Conservation (phyloP, 2,113 vertebrate species). For the Vanacampus margaritifer region DNA sequence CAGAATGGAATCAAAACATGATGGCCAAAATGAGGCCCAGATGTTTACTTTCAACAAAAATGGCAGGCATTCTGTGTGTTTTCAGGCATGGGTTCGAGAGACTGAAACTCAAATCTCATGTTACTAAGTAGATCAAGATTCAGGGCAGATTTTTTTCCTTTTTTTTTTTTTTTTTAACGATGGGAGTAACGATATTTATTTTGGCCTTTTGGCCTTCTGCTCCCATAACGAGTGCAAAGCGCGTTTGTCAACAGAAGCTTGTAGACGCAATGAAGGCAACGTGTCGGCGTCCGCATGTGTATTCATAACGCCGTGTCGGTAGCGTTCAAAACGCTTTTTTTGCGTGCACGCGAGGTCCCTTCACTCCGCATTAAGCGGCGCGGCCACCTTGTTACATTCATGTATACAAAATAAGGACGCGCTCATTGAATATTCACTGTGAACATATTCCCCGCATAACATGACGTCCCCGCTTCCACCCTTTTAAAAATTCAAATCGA, state of each 20-base stretch:
- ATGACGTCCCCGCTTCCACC: slow-evolving; percentile 42
- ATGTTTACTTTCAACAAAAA: no score
- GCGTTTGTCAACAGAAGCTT: background rate
- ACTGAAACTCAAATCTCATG: no score
- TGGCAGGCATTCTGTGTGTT: no score
- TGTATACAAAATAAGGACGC: slow-evolving; percentile 39
- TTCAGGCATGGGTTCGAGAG: no score
- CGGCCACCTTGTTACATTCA: slow-evolving; percentile 30
- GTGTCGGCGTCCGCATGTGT: slow-evolving; percentile 39
- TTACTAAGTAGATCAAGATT: no score
- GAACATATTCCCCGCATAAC: slow-evolving; percentile 70
- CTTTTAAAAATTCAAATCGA: slow-evolving; percentile 66
- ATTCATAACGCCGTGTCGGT: slow-evolving; percentile 32
- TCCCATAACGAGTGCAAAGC: background rate
- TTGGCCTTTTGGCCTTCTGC: background rate
- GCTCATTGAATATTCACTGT: slow-evolving; percentile 69
- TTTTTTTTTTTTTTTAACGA: no score
- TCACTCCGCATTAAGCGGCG: slow-evolving; percentile 53
- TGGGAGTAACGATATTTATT: background rate
- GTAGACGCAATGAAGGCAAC: slow-evolving; percentile 1
- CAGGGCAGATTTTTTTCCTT: no score
- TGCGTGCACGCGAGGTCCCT: slow-evolving; percentile 19
- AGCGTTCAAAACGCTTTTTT: background rate
- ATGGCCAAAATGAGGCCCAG: no score
- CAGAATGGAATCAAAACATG: no score